Conservation (phyloP, 2,797 vertebrate species). For the Falco columbarius region DNA sequence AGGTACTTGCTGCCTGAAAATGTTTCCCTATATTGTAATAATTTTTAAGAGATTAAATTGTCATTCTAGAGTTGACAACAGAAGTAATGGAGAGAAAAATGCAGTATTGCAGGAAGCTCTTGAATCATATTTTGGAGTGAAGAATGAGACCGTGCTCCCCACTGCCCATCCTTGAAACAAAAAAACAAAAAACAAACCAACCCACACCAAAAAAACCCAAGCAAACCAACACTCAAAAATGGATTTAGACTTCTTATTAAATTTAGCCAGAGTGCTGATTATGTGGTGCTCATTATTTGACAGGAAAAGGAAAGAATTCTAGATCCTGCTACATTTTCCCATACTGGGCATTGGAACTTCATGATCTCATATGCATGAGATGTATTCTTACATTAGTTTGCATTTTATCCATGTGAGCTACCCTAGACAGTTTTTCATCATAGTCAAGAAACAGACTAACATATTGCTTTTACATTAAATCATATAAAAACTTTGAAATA, state of each 20-base stretch:
- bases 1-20: background rate
- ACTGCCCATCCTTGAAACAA: rapidly evolving
- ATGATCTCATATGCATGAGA: background rate
- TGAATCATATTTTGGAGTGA: background rate
- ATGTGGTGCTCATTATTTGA: background rate
- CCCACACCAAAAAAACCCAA: too few relatives aligned
- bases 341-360: background rate
- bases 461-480: background rate
- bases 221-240: background rate
- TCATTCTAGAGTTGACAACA: background rate
- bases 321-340: background rate
- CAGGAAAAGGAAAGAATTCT: background rate
- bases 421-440: background rate
- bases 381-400: background rate
- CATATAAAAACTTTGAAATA: background rate
- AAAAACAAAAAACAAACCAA: too few relatives aligned
- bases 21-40: background rate
- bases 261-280: background rate
- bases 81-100: background rate
- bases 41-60: background rate
- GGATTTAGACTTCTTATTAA: background rate
- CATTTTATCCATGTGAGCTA: background rate
- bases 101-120: background rate
- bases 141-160: background rate
- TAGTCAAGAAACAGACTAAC: background rate